Percentiles rank a stretch among this genome's conserved stretches.
Evolutionary conservation across 2,797 vertebrate genomes (phyloP).

Genomic region (Geotrypetes seraphini): DNA sequence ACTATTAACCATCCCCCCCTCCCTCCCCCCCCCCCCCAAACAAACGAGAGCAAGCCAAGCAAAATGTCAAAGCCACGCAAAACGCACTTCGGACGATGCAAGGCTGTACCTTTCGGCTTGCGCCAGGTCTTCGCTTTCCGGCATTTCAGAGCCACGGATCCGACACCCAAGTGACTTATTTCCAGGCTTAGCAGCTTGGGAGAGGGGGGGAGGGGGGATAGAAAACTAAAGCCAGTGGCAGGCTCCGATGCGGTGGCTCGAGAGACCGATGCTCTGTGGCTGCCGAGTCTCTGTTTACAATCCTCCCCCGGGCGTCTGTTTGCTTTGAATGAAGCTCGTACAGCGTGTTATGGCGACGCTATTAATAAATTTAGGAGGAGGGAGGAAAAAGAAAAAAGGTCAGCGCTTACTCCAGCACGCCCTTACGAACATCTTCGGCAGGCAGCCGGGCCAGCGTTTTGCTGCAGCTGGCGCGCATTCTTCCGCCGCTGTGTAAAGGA

Average conservation of each 20-base stretch:
- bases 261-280: slow-evolving; percentile 21
- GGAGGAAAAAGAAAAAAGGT: too few relatives aligned
- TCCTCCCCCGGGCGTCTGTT: slow-evolving; percentile 53
- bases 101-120: slow-evolving; percentile 66
- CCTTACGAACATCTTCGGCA: slow-evolving; percentile 41
- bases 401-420: slow-evolving; percentile 76
- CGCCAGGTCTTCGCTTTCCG: slow-evolving; percentile 62
- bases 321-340: slow-evolving; percentile 73
- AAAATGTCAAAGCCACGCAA: too few relatives aligned
- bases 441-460: slow-evolving; percentile 35
- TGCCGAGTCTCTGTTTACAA: slow-evolving; percentile 50
- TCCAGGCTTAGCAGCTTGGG: slow-evolving; percentile 23
- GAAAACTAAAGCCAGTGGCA: too few relatives aligned
- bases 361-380: slow-evolving; percentile 71
- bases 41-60: too few relatives aligned
- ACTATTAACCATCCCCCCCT: too few relatives aligned
- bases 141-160: slow-evolving; percentile 51
- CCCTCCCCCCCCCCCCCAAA: too few relatives aligned
- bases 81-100: background rate
- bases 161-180: slow-evolving; percentile 17
- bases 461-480: slow-evolving; percentile 26
- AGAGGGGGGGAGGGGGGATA: slow-evolving; percentile 8
- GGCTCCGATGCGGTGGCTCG: slow-evolving; percentile 3
- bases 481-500: slow-evolving; percentile 37
- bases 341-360: slow-evolving; percentile 57